phyloP scores from a whole-genome alignment of 2,113 vertebrate species.

The Entomyzon cyanotis region DNA sequence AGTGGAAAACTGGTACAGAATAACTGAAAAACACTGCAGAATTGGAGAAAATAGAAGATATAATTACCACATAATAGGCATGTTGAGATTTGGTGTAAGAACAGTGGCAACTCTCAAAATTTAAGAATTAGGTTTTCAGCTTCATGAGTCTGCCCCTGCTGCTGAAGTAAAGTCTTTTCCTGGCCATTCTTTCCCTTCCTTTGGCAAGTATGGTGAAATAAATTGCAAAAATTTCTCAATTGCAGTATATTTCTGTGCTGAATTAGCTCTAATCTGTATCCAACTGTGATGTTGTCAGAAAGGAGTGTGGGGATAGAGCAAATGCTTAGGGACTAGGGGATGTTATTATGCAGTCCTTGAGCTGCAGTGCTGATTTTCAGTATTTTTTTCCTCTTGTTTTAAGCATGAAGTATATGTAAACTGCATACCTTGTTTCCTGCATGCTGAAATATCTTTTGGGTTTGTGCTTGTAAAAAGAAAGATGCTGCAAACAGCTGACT shows the following conservation, averaged over 20 bases:
- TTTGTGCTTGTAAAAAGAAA: neutral
- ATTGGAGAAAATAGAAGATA: neutral
- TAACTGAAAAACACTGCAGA: neutral
- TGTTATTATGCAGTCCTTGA: neutral
- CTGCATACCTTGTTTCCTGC: neutral
- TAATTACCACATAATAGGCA: neutral
- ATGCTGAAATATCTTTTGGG: neutral
- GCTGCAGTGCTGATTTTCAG: neutral
- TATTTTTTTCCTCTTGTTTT: neutral
- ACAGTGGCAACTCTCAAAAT: neutral
- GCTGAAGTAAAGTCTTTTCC: neutral
- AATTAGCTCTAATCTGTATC: neutral
- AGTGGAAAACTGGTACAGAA: neutral
- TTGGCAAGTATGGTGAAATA: neutral
- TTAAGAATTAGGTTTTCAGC: neutral
- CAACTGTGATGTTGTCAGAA: neutral
- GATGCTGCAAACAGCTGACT: neutral
- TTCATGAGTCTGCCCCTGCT: neutral
- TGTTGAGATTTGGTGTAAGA: neutral
- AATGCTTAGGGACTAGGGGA: neutral
- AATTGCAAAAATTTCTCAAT: neutral
- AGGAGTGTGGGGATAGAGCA: neutral
- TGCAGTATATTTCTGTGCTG: neutral
- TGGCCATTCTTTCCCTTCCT: neutral
- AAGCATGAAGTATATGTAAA: neutral